These are phyloP conservation scores for Ciconia nigra DNA, from an alignment of 2,797 vertebrate species.

Conservation along the genomic window DNA sequence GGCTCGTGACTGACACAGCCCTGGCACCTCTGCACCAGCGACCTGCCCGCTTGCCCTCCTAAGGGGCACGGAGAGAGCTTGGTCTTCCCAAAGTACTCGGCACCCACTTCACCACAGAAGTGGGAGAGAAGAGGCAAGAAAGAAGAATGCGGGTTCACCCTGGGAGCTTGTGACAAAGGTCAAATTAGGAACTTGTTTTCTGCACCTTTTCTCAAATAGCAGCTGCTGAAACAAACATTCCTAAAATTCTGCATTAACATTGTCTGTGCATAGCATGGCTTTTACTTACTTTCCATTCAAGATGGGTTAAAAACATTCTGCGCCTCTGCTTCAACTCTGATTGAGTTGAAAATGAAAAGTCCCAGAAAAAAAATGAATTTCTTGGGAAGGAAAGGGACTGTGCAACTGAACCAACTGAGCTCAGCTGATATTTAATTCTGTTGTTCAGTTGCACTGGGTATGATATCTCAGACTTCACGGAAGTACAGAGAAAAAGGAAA, in stretches of 20 bases:
- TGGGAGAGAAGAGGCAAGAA: not conserved
- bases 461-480: not conserved
- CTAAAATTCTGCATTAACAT: not conserved
- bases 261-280: rapidly evolving
- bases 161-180: not conserved
- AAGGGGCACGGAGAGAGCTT: not conserved
- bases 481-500: not conserved
- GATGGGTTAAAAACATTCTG: not conserved
- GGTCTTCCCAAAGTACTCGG: not conserved
- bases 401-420: not conserved
- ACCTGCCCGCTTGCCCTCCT: rapidly evolving
- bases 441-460: not conserved
- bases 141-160: not conserved
- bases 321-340: not conserved
- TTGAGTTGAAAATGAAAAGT: not conserved
- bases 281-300: not conserved
- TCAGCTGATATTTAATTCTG: not conserved
- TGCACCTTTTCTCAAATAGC: not conserved
- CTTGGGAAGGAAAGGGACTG: not conserved
- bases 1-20: not conserved
- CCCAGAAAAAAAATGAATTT: not conserved
- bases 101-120: too few relatives aligned
- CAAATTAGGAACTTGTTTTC: not conserved
- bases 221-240: not conserved
- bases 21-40: rapidly evolving